Percentiles rank a stretch among this genome's conserved stretches.
phyloP scores from a whole-genome alignment of 2,113 vertebrate genomes.

The Neolamprologus ventralis region DNA sequence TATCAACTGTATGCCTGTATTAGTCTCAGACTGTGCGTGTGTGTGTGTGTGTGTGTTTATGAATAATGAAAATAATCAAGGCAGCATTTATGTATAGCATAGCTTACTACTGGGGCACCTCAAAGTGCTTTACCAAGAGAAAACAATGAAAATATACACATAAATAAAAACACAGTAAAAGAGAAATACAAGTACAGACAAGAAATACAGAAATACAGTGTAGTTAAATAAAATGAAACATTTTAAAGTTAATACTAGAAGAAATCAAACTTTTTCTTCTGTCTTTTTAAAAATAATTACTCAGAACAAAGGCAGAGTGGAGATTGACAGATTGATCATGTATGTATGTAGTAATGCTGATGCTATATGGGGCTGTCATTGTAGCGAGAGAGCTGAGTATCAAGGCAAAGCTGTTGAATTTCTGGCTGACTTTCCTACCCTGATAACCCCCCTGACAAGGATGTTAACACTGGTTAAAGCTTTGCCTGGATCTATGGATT shows the following conservation, averaged over 20 bases:
- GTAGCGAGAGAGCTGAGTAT: not conserved
- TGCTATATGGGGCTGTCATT: not conserved
- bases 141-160: not conserved
- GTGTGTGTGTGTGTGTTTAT: conserved; percentile 59
- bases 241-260: not conserved
- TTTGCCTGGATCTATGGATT: not conserved
- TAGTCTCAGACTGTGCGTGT: not conserved
- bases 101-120: not conserved
- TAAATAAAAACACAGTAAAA: not conserved
- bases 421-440: not conserved
- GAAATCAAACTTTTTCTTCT: not conserved
- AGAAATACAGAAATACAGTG: not conserved
- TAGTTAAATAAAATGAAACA: not conserved
- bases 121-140: not conserved
- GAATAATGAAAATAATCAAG: conserved; percentile 61
- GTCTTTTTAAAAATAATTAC: not conserved
- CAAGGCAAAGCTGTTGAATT: not conserved
- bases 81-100: not conserved
- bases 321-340: not conserved
- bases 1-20: conserved; percentile 17
- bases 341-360: not conserved
- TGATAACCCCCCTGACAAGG: not conserved
- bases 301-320: not conserved
- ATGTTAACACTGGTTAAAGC: not conserved
- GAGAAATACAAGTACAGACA: not conserved